Evolutionary conservation across 1,140 invertebrate genomes (phyloP), one percentile per base, ranked within the genome.

Genomic region (Zophobas atratus): DNA sequence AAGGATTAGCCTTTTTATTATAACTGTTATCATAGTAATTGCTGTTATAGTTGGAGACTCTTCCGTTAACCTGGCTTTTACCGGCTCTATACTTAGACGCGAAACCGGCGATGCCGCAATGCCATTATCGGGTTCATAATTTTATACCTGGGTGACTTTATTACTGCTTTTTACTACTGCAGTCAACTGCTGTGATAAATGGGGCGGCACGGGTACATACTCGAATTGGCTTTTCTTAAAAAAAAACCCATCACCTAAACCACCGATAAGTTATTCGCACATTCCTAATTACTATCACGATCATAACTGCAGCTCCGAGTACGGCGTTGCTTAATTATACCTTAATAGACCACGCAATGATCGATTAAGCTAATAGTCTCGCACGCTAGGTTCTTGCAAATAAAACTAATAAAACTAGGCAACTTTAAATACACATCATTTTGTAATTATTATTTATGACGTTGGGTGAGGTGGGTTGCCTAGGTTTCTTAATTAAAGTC

Each of bases 111-210:
- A 67, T 67, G 60, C 60, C 60, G 60, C 60, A 43, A 33, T 67
- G 60, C 60, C 60, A 67, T 67, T 67, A 67, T 43, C 60, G 60
- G 60, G 60, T 67, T 67, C 60, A 67, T 67, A 67, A 67, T 67
- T 67, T 67, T 67, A 67, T 67, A 67, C 60, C 60, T 67, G 60
- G 60, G 60, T 67, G 60, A 67, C 60, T 67, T 67, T 67, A 67
- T 67, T 67, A 67, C 60, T 67, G 39, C 60, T 67, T 67, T 67
- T 67, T 67, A 67, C 38, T 67, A 36, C 60, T 67, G 60, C 60
- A 67, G 60, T 67, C 60, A 67, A 67, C 60, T 67, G 60, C 56
- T 60, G 41, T 67, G 60, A 67, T 67, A 67, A 67, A 67, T 67
- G 60, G 60, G 39, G 60, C 39, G 60, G 39, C 60, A 41, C 39